Base-by-base conservation (phyloP, 2,113 vertebrate species). In the Microtus richardsoni region DNA sequence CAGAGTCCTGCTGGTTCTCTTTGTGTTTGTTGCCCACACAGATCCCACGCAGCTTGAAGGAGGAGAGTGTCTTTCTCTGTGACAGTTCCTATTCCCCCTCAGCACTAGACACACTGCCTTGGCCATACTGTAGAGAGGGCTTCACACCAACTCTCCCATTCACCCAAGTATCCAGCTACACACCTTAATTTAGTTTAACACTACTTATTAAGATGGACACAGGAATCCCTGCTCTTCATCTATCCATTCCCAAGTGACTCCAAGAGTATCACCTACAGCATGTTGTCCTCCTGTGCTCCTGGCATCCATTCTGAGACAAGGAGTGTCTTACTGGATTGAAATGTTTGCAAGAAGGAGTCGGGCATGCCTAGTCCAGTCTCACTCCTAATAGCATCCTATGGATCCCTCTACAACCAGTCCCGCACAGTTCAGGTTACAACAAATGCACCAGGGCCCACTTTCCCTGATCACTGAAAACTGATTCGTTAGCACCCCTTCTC, bases 81-180 rank as follows among this genome's bases (percentile, higher is more conserved):
- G n/a, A 60, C 17, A n/a, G 17, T 36, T 16, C 28, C 30, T 54
- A 0, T 30, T 1, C 4, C 44, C 0, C 7, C 4, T 21, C n/a
- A 24, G n/a, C 14, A 36, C 5, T 1, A 12, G 68, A 16, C 60
- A 47, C 2, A 30, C 28, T 16, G 44, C 39, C 68, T 77, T 16
- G 1, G 0, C 9, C 14, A 6, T 0, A 39, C 52, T 4, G 5
- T 7, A 52, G 39, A 60, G 26, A 21, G 24, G 28, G 44, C 47
- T 85, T 92, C 62, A 2, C 9, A 28, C 2, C 3, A 8, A 4
- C 47, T 7, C 21, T 64, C 26, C 41, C 64, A 16, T 30, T 52
- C 17, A 13, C 52, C 47, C 8, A 19, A 10, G 22, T 2, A 26
- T 16, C 26, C 28, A 66, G 0, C 22, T 0, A 21, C 3, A 28